Conservation (phyloP, 2,113 vertebrate species). For the Daubentonia madagascariensis region DNA sequence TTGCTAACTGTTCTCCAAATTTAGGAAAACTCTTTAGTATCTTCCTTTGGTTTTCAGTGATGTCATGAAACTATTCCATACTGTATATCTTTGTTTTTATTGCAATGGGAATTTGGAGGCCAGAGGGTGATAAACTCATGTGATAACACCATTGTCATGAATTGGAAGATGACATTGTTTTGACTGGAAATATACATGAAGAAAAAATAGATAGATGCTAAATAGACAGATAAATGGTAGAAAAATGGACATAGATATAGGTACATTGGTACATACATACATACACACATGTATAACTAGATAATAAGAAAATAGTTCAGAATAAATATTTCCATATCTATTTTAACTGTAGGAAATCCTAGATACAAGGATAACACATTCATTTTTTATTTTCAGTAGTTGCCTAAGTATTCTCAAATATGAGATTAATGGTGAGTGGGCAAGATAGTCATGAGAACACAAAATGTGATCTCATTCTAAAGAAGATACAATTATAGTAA, state of each 20-base stretch:
- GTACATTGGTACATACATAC: background rate
- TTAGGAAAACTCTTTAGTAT: background rate
- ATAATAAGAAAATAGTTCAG: background rate
- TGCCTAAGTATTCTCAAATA: background rate
- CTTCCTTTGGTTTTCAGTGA: background rate
- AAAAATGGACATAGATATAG: background rate
- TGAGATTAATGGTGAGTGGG: background rate
- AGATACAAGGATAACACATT: background rate
- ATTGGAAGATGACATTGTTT: background rate
- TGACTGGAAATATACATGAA: background rate
- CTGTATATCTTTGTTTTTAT: background rate
- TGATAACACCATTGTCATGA: background rate
- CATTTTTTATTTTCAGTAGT: background rate
- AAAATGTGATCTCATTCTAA: background rate
- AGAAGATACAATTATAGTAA: background rate
- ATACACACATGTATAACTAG: background rate
- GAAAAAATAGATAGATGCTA: background rate
- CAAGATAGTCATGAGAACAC: background rate
- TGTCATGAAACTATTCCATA: background rate
- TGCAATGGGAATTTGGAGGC: background rate
- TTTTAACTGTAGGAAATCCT: background rate
- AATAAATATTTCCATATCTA: background rate
- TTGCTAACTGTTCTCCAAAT: background rate
- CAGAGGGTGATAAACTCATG: background rate
- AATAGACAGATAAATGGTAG: background rate